Conservation (phyloP, 2,113 vertebrate genomes). For the Zosterops borbonicus region DNA sequence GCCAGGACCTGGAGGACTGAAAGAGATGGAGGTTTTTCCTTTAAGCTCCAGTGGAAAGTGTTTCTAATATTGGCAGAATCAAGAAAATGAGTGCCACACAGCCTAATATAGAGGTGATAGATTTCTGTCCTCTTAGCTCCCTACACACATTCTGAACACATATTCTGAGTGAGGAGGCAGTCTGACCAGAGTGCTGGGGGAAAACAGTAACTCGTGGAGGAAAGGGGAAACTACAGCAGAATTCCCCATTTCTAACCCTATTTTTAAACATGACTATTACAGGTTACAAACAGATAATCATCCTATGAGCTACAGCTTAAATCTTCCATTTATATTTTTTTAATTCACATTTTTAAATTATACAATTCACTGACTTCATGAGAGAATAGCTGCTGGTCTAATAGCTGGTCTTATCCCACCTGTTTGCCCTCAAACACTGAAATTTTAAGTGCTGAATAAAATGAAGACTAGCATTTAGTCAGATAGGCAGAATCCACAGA, state of each 20-base stretch:
- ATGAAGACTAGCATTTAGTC: not conserved
- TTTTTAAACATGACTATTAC: not conserved
- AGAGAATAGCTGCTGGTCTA: not conserved
- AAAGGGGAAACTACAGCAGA: not conserved
- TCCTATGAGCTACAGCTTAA: not conserved
- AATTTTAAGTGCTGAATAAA: not conserved
- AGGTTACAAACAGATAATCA: not conserved
- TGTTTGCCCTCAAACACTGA: not conserved
- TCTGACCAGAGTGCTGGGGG: not conserved
- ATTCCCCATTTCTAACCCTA: not conserved
- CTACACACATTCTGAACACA: not conserved
- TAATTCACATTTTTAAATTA: not conserved
- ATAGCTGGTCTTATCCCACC: not conserved
- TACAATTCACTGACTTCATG: not conserved
- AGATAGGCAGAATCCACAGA: not conserved
- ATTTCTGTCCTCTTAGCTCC: not conserved
- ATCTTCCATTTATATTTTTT: not conserved
- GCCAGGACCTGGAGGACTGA: not conserved
- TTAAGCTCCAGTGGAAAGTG: not conserved
- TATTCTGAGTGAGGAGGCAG: not conserved
- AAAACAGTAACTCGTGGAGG: not conserved
- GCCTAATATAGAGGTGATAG: not conserved
- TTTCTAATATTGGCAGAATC: not conserved
- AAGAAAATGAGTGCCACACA: not conserved
- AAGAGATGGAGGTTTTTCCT: not conserved